Base-by-base conservation (phyloP, 30 jellyfish, hydroid and myxozoan genomes). In the Catostylus mosaicus region DNA sequence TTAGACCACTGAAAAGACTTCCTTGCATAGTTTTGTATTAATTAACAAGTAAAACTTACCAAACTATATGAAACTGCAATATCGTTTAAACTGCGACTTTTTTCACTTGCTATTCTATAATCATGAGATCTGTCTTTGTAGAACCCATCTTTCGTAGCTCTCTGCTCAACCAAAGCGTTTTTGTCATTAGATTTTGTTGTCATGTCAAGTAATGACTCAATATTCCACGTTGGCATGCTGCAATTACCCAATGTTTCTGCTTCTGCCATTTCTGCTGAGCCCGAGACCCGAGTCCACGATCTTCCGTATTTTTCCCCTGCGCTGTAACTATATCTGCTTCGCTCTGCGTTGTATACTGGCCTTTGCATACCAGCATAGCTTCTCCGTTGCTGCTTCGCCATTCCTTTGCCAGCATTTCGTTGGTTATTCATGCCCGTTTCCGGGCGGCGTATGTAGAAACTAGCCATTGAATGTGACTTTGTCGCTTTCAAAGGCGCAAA, bases 151-250 rank as follows among this genome's bases (percentile, higher is more conserved):
- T n/a, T n/a, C n/a, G n/a, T n/a, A 50, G 18, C 63, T 10, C 19
- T 16, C 6, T 50, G 24, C 24, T 5, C 63, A 10, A 27, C 24
- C 27, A 50, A 33, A 50, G 19, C 27, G 20, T 9, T 23, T 18
- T 50, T 50, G 14, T 50, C 4, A 27, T 51, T 31, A 51, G 64
- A 22, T 31, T 34, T 67, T 40, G 84, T 29, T 1, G 91, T 81
- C 84, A 66, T 51, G 3, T 81, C 77, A 30, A 81, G 67, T 7
- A 82, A 14, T 11, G 62, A n/a, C 30, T 82, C 92, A 3, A 61
- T 38, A 33, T 70, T 82, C 92, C 92, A 82, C 18, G 80, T 43
- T 19, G 86, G 38, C 66, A 67, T 40, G 8, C 69, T 22, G 2
- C 75, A 26, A 1, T 29, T 38, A 19, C 16, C 48, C 10, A 29